Evolutionary conservation across 1,140 invertebrate genomes (phyloP).

Genomic region (Galleria mellonella): DNA sequence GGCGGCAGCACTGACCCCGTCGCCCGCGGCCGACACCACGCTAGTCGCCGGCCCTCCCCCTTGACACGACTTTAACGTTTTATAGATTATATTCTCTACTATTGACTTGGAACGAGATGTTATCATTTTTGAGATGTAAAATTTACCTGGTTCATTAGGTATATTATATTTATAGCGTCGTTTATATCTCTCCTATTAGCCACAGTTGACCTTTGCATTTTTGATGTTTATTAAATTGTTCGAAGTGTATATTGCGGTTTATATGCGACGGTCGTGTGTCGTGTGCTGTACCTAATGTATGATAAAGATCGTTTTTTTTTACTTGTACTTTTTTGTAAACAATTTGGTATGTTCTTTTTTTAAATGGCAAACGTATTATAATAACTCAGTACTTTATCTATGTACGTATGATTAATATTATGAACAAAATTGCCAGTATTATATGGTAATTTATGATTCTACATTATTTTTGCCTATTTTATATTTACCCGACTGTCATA

Average conservation of each 20-base stretch:
- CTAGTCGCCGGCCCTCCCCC: conserved; percentile 6
- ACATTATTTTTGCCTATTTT: too few relatives aligned
- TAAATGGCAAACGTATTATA: too few relatives aligned
- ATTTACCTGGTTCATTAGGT: conserved; percentile 56
- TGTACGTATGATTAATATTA: too few relatives aligned
- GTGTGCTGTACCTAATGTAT: conserved; percentile 6
- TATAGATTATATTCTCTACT: conserved; percentile 54
- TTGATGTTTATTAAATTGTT: conserved; percentile 58
- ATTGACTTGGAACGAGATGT: conserved; percentile 45
- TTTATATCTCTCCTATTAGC: conserved; percentile 58
- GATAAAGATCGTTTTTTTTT: too few relatives aligned
- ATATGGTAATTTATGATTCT: too few relatives aligned
- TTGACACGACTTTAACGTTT: conserved; percentile 31
- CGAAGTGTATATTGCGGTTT: conserved; percentile 33
- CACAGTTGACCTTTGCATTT: conserved; percentile 54
- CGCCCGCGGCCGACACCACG: conserved; percentile 3
- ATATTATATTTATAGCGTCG: conserved; percentile 54
- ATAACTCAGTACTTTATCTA: too few relatives aligned
- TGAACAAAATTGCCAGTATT: too few relatives aligned
- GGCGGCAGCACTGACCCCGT: conserved; percentile 24
- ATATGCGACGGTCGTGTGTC: conserved; percentile 2
- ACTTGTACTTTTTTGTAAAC: too few relatives aligned
- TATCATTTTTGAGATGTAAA: conserved; percentile 67
- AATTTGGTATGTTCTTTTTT: too few relatives aligned
- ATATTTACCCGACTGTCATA: background rate